A percentile compares a stretch with the other conserved stretches of the same genome.
These are phyloP conservation scores for Pempheris klunzingeri DNA, from an alignment of 2,797 vertebrate genomes.

Conservation along the genomic window DNA sequence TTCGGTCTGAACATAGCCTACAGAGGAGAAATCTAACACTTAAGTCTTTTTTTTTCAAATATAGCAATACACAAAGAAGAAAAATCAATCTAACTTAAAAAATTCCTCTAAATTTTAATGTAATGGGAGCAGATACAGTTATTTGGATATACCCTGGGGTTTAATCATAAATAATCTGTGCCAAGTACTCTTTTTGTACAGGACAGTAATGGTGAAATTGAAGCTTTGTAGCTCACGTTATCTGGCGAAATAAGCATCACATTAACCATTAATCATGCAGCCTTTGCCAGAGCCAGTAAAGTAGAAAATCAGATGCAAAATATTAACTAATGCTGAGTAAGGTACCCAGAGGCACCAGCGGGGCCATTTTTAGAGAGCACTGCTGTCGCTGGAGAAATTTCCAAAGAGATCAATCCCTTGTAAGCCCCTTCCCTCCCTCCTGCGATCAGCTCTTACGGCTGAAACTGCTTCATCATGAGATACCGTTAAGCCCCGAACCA, in stretches of 20 bases:
- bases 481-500: constrained; percentile 41
- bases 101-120: neutral
- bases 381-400: constrained; percentile 54
- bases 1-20: neutral
- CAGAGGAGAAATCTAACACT: too few species aligned
- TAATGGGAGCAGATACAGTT: too few species aligned
- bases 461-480: constrained; percentile 57
- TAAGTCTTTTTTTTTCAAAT: too few species aligned
- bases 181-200: neutral
- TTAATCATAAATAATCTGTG: neutral
- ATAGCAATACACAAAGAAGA: neutral
- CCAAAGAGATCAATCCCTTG: constrained; percentile 49
- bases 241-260: neutral
- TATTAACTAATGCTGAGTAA: constrained; percentile 45
- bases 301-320: constrained; percentile 19
- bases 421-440: constrained; percentile 28
- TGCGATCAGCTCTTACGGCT: constrained; percentile 52
- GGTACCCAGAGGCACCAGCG: constrained; percentile 35
- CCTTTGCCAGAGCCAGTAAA: neutral
- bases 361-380: constrained; percentile 57
- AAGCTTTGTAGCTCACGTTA: neutral
- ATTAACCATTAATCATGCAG: constrained; percentile 36
- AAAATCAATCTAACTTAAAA: neutral
- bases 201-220: neutral
- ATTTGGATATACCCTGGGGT: neutral